Percentiles rank a stretch among this genome's conserved stretches.
These are phyloP conservation scores for Melanitta fusca DNA, from an alignment of 2,797 vertebrate genomes.

Conservation along the genomic window DNA sequence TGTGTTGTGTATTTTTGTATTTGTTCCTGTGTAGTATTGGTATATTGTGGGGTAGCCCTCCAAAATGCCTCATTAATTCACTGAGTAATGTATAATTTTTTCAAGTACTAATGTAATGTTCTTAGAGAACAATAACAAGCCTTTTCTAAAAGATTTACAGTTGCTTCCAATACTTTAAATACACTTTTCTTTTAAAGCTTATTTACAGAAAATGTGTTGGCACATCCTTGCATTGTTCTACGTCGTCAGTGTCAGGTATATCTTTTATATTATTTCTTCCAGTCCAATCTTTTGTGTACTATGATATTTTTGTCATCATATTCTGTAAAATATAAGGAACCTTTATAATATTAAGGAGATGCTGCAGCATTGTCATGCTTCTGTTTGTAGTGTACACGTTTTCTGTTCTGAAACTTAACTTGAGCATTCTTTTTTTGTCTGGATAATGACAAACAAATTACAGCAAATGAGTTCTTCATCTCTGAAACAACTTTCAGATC, in stretches of 20 bases:
- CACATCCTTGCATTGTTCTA: slow-evolving; percentile 95
- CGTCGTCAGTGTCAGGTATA: slow-evolving; percentile 96
- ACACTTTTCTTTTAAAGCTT: slow-evolving; percentile 82
- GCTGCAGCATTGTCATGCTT: not conserved
- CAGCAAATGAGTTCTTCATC: not conserved
- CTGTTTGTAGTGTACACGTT: not conserved
- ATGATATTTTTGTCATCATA: not conserved
- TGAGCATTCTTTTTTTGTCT: not conserved
- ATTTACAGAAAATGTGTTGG: slow-evolving; percentile 97
- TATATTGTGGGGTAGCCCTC: not conserved
- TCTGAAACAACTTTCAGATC: not conserved
- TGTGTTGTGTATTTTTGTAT: not conserved
- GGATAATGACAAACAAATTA: not conserved
- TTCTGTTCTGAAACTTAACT: not conserved
- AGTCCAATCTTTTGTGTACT: not conserved
- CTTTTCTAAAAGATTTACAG: not conserved
- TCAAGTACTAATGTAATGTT: not conserved
- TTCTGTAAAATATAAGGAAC: not conserved
- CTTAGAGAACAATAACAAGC: not conserved
- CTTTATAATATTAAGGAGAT: not conserved
- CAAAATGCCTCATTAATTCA: not conserved
- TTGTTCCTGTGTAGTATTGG: not conserved
- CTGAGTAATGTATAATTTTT: not conserved
- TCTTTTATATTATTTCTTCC: not conserved
- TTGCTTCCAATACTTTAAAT: not conserved